phyloP scores from a whole-genome alignment of 2,113 vertebrate species.

The Campylomormyrus numenius region DNA sequence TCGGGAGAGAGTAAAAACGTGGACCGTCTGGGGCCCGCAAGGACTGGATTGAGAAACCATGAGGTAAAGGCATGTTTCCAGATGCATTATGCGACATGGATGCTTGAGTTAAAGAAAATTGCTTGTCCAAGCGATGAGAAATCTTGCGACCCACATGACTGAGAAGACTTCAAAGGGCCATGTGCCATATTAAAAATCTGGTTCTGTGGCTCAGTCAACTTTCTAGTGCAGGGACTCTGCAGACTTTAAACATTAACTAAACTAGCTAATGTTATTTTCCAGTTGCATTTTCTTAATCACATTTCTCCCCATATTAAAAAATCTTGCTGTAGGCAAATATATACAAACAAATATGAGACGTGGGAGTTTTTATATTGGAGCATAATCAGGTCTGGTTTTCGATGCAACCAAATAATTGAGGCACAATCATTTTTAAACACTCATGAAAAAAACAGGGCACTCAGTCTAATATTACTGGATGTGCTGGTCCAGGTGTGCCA shows the following conservation, averaged over 20 bases:
- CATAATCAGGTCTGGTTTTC: slow-evolving; percentile 10
- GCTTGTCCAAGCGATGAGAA: not conserved
- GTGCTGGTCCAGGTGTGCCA: not conserved
- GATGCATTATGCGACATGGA: not conserved
- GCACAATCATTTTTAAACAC: not conserved
- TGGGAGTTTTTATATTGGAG: not conserved
- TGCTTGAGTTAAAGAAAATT: not conserved
- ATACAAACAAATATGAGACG: slow-evolving; percentile 2
- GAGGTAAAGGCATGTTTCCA: not conserved
- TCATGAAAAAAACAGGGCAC: not conserved
- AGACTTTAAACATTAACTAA: not conserved
- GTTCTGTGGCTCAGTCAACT: not conserved
- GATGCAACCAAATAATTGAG: not conserved
- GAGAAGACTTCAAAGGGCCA: not conserved
- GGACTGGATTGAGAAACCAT: too few relatives aligned
- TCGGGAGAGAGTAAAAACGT: too few relatives aligned
- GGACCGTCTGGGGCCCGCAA: too few relatives aligned
- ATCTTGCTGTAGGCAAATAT: slow-evolving; percentile 2
- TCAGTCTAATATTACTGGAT: not conserved
- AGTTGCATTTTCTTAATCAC: not conserved
- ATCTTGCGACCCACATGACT: not conserved
- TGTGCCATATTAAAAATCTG: not conserved
- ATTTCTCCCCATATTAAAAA: not conserved
- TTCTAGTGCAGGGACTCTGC: not conserved
- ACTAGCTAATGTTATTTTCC: not conserved